Evolutionary conservation across 2,888 invertebrate genomes (phyloP), one percentile per base, ranked within the genome.

Genomic region (Campaea margaritaria): DNA sequence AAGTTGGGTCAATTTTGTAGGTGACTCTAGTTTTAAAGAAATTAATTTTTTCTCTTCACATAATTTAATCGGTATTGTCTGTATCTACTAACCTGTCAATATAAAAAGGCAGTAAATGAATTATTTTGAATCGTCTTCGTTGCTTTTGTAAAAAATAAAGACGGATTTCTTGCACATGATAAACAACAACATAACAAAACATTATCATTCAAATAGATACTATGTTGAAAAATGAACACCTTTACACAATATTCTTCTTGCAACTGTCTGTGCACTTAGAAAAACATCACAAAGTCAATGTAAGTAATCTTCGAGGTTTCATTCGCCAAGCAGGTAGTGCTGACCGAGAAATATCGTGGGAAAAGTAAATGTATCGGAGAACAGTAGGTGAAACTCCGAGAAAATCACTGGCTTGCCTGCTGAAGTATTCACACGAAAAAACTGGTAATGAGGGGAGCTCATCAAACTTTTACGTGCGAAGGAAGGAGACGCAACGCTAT

Each of bases 391-490:
- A 70, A 69, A 64, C 70, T 72, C 65, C 65, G 67, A 73, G 74
- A 78, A 85, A 86, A 87, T 85, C 86, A 84, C 84, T 75, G 82
- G 75, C 76, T 64, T 70, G 68, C 66, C 80, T 85, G 72, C 78
- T 87, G 76, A 83, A 86, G 82, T 78, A 87, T 87, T 87, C 83
- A 86, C 79, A 76, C 75, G 79, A 86, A 84, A 75, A 87, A 87
- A 84, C 84, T 76, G 78, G 82, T 87, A 87, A 88, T 87, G 86
- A 87, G 85, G 75, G 79, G 66, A 57, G 69, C 78, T 82, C 78
- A 82, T 86, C 76, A 84, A 87, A 83, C 64, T 86, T 88, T 83
- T 76, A 87, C 76, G 73, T 11, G 52, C 34, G 27, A 72, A 83
- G 74, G 71, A 77, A 74, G 65, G 76, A 8, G 64, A 58, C 49